Conservation (phyloP, 2,797 vertebrate genomes). For the Cynodonichthys magdalenae region DNA sequence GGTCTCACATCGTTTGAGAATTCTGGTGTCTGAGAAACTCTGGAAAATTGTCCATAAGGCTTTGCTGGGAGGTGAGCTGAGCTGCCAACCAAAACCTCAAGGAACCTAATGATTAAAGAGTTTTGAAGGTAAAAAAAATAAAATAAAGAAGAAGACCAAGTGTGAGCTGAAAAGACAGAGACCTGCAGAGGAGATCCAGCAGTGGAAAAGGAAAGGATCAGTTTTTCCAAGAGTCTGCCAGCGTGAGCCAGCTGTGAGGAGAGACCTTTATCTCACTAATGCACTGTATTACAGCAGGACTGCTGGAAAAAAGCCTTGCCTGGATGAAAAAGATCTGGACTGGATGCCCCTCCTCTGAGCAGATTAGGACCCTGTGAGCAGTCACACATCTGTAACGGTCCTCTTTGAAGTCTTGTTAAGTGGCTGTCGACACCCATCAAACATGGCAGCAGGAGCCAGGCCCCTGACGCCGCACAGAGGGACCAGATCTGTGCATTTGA, state of each 20-base stretch:
- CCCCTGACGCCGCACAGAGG: constrained; percentile 45
- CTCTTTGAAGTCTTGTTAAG: constrained; percentile 75
- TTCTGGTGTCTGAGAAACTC: constrained; percentile 48
- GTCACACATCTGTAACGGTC: constrained; percentile 72
- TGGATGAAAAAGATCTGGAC: constrained; percentile 80
- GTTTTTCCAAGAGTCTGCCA: constrained; percentile 79
- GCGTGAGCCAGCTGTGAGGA: constrained; percentile 73
- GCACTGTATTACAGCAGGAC: constrained; percentile 75
- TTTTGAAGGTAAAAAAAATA: constrained; percentile 21
- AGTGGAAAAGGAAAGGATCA: constrained; percentile 56
- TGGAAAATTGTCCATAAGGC: constrained; percentile 23
- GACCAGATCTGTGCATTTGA: constrained; percentile 46
- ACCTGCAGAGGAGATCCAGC: constrained; percentile 57
- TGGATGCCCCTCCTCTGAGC: constrained; percentile 70
- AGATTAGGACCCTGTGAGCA: constrained; percentile 78
- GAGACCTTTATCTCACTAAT: constrained; percentile 83
- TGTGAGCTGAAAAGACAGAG: constrained; percentile 50
- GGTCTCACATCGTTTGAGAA: constrained; percentile 14
- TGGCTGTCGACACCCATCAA: constrained; percentile 68
- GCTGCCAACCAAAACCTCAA: constrained; percentile 33
- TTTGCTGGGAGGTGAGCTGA: constrained; percentile 40
- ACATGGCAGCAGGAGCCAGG: constrained; percentile 46
- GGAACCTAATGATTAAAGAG: constrained; percentile 55
- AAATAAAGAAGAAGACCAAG: constrained; percentile 32
- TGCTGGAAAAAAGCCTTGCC: constrained; percentile 70